Base-by-base conservation (phyloP, 2,888 invertebrate genomes). In the Agelastica alni region DNA sequence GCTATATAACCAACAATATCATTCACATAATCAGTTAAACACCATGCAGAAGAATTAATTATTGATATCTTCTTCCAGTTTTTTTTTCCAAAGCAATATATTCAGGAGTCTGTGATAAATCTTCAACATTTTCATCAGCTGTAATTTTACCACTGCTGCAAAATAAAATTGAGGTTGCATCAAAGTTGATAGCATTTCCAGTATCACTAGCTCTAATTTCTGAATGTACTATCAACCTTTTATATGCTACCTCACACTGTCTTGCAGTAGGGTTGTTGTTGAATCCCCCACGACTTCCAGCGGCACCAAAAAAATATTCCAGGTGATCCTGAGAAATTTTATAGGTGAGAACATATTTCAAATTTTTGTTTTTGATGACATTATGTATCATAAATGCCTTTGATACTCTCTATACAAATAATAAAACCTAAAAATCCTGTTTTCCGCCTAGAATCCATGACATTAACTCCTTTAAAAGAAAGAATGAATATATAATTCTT, bases 391-490 rank as follows among this genome's bases (percentile, higher is more conserved):
- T 47, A 60, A 13, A 59, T 20, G 26, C 32, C 13, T 43, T 36
- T 42, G 4, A 48, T 22, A 44, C 60, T 60, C 20, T 30, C 28
- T 17, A 60, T 52, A 13, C 48, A 48, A 20, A 60, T 34, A 14
- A 56, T 10, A 39, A 58, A 51, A 6, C 56, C 60, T n/a, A 58
- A 17, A 46, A 60, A 55, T 2, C 52, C 55, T 16, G 43, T 54
- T 46, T 55, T 56, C 30, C 58, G 49, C 13, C 7, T 20, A 6
- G 18, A 14, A 7, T 47, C 6, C 12, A 51, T 28, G 6, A 51
- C 6, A 14, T 17, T 46, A 41, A 14, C 30, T 22, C 32, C 26
- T 18, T 18, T 18, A 28, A 9, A 14, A 18, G 14, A 18, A n/a
- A 22, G 22, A 22, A 12, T 31, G 13, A 31, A 18, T 28, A 51